Conservation (phyloP, 2,113 vertebrate genomes). For the Chionis minor region DNA sequence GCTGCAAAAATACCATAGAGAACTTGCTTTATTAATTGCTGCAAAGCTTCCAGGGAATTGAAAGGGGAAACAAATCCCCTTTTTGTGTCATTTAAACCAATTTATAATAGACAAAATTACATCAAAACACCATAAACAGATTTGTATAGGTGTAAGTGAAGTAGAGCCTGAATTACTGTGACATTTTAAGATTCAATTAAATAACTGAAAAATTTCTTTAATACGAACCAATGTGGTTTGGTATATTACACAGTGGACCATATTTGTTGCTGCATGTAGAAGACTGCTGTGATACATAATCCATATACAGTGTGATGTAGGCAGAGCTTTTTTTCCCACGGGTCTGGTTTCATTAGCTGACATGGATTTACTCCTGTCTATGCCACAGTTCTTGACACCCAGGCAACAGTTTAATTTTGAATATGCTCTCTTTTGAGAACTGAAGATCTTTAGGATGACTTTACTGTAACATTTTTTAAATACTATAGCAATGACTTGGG, state of each 20-base stretch:
- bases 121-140: conserved; percentile 32
- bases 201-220: conserved; percentile 32
- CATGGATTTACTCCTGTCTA: background rate
- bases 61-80: background rate
- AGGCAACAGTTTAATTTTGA: background rate
- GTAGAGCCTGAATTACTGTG: conserved; percentile 7
- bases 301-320: background rate
- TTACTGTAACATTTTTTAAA: conserved; percentile 25
- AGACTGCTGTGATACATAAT: conserved; percentile 20
- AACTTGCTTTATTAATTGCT: conserved; percentile 33
- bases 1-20: background rate
- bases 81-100: background rate
- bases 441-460: conserved; percentile 1
- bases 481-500: conserved; percentile 5
- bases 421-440: conserved; percentile 40
- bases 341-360: background rate
- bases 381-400: background rate
- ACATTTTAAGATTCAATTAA: conserved; percentile 49
- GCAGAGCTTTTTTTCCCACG: background rate
- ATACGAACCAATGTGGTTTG: background rate
- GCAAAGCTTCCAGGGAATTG: background rate
- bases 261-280: background rate
- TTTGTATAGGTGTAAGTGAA: conserved; percentile 46
- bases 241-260: background rate
- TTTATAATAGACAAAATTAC: conserved; percentile 32